phyloP scores from a whole-genome alignment of 64 coral and sea anemone genomes.

The Dendronephthya gigantea region DNA sequence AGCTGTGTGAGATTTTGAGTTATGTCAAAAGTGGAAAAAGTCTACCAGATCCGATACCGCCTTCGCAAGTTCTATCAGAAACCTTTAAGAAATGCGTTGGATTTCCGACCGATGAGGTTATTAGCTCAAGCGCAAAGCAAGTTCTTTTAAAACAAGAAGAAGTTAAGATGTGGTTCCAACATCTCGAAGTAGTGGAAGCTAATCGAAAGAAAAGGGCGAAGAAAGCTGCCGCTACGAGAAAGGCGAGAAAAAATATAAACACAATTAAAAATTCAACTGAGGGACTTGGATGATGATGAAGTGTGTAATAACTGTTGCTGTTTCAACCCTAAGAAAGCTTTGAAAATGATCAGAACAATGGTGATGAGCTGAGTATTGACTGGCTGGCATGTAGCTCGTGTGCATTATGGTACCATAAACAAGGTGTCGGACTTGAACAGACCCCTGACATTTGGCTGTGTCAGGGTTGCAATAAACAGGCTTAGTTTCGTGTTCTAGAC shows the following conservation, averaged over 20 bases:
- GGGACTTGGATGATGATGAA: not conserved
- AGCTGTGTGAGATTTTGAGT: not conserved
- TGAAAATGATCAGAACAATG: not conserved
- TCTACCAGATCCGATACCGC: not conserved
- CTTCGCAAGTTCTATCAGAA: not conserved
- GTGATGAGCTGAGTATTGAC: not conserved
- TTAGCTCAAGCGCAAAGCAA: slow-evolving; percentile 11
- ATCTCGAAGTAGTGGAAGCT: not conserved
- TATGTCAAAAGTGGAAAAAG: not conserved
- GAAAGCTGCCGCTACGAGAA: slow-evolving; percentile 33
- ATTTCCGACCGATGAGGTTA: not conserved
- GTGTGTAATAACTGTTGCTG: not conserved
- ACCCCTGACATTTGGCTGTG: not conserved
- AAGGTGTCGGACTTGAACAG: not conserved
- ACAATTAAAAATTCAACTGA: not conserved
- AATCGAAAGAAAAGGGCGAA: slow-evolving; percentile 16
- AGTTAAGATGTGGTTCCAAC: slow-evolving; percentile 29
- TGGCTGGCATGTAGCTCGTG: not conserved
- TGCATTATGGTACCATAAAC: not conserved
- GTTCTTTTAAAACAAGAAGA: slow-evolving; percentile 14
- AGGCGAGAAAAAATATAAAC: not conserved
- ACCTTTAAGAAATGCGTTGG: not conserved
- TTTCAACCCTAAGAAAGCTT: not conserved
- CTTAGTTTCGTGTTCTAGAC: not conserved
- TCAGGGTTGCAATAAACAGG: not conserved